Conservation (phyloP, 2,113 vertebrate genomes). For the Bufo bufo region DNA sequence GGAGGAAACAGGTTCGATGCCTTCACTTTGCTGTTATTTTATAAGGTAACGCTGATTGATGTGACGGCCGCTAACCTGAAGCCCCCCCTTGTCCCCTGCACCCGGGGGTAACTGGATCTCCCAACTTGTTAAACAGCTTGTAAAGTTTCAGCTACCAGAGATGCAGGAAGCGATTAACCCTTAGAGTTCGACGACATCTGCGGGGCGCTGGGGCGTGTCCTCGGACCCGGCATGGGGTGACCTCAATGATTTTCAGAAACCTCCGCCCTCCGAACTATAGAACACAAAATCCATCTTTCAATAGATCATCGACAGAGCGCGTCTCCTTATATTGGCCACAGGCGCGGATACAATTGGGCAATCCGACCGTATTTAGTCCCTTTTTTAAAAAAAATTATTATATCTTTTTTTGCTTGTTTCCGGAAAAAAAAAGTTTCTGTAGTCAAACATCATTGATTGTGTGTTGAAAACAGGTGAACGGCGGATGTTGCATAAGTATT, state of each 20-base stretch:
- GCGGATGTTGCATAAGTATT: background rate
- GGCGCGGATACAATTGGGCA: no score
- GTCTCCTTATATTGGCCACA: no score
- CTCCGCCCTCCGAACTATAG: background rate
- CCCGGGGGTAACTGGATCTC: slow-evolving; percentile 37
- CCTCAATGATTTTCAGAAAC: background rate
- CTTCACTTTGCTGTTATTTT: slow-evolving; percentile 45
- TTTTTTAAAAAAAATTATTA: no score
- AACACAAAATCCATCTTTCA: no score
- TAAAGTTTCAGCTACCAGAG: slow-evolving; percentile 40
- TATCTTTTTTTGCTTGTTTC: no score
- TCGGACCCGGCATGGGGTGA: background rate
- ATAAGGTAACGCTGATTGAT: slow-evolving; percentile 52
- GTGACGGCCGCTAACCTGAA: slow-evolving; percentile 23
- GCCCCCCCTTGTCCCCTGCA: background rate
- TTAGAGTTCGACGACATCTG: background rate
- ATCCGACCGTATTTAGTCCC: no score
- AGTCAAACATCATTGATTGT: no score
- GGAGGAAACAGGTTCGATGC: slow-evolving; percentile 43
- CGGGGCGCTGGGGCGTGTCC: background rate
- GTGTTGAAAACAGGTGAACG: no score
- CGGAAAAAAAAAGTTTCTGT: no score
- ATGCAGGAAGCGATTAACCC: slow-evolving; percentile 16
- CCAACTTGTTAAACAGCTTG: slow-evolving; percentile 51
- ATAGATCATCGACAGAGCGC: no score